Evolutionary conservation across 2,113 vertebrate genomes (phyloP), one percentile per base, ranked within the genome.

Genomic region (Raja brachyura): DNA sequence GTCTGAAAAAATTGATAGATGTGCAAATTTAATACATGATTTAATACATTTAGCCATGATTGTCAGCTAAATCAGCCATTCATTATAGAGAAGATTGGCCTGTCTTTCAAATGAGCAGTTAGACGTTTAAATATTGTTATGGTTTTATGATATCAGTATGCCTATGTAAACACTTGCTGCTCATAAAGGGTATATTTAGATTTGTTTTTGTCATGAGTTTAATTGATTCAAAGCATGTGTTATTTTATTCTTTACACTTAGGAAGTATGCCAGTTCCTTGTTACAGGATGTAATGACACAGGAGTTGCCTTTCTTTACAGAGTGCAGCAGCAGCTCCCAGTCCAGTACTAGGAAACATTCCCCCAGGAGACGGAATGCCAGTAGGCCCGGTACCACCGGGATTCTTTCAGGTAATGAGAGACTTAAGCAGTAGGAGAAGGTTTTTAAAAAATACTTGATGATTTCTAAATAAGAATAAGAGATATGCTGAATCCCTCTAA

Each of bases 291-390:
- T 96, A 96, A 96, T 97, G 96, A 97, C 95, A 95, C 94, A 96
- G 95, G 95, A 96, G 96, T 97, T 96, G 97, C 96, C 96, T 95
- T 96, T 97, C 96, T 96, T 95, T 96, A 95, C 96, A 99, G 98
- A 99, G 98, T 95, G 98, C 98, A 94, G 98, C 98, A 95, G 98
- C 98, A 96, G 97, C 98, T 95, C 97, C 98, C 95, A 99, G 98
- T 94, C 98, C 98, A 88, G 98, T 98, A 95, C 97, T 99, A 94
- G 98, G 98, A 96, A 99, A 97, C 96, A 98, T 99, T 95, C 98
- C 98, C 96, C 97, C 98, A 95, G 98, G 98, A 97, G 98, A 99
- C 94, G 98, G 98, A 95, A 98, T 99, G 98, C 98, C 98, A 95
- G 98, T 98, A 96, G 98, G 98, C 94, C 98, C 98, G 93, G 98